A percentile compares a stretch with the other conserved stretches of the same genome.
These are phyloP conservation scores for Thumatha senex DNA, from an alignment of 2,888 invertebrate species.

Conservation along the genomic window DNA sequence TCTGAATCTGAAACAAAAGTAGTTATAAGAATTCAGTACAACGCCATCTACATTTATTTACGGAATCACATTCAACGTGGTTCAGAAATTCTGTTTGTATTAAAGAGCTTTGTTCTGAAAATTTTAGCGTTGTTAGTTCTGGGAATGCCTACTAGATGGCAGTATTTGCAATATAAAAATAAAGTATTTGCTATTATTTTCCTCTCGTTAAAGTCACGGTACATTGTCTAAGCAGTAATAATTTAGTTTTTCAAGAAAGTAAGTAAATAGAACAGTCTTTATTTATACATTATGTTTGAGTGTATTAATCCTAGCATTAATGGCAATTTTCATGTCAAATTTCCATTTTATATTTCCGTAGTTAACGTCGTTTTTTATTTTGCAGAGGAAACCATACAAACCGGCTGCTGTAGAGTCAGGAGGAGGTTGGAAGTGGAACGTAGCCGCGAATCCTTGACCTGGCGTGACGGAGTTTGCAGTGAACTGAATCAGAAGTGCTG, in stretches of 20 bases:
- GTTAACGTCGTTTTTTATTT: too few relatives aligned
- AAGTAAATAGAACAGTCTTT: too few relatives aligned
- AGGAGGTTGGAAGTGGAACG: conserved; percentile 87
- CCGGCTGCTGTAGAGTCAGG: conserved; percentile 78
- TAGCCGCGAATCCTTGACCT: conserved; percentile 91
- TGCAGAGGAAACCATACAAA: conserved; percentile 29
- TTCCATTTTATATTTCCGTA: too few relatives aligned
- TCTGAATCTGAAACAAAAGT: conserved; percentile 72
- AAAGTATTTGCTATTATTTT: neutral
- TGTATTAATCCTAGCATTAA: too few relatives aligned
- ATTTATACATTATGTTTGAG: too few relatives aligned
- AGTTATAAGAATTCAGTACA: conserved; percentile 3
- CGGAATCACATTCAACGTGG: neutral
- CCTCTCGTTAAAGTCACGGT: too few relatives aligned
- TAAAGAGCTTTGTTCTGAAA: too few relatives aligned
- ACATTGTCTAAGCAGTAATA: too few relatives aligned
- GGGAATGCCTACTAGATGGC: conserved; percentile 34
- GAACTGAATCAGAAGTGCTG: conserved; percentile 92
- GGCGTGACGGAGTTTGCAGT: conserved; percentile 92
- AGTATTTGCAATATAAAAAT: conserved; percentile 6
- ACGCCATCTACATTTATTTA: conserved; percentile 44
- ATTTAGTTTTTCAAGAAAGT: too few relatives aligned
- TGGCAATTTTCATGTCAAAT: too few relatives aligned
- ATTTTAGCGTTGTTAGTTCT: neutral
- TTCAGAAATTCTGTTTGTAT: neutral